Conservation (phyloP, 53 echinoderm and acorn worm species). For the Echinometra lucunter region DNA sequence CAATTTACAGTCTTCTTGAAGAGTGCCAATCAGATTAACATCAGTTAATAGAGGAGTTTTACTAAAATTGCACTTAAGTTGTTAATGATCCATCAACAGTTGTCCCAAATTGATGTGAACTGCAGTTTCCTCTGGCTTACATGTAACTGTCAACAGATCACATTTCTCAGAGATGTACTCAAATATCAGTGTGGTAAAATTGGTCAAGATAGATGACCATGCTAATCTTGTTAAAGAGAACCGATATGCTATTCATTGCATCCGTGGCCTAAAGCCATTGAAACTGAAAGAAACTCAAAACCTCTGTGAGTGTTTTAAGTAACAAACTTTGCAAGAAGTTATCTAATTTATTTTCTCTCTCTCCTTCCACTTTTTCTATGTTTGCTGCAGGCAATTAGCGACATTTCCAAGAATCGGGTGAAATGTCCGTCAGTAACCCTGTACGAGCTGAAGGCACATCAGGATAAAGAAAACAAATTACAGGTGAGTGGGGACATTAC, state of each 20-base stretch:
- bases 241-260: background rate
- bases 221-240: background rate
- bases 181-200: background rate
- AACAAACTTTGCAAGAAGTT: background rate
- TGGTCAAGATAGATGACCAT: background rate
- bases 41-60: no score
- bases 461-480: conserved; percentile 97
- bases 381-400: conserved; percentile 87
- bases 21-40: no score
- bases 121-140: background rate
- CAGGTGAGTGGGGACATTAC: conserved; percentile 72
- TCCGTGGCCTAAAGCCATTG: background rate
- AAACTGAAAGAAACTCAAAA: conserved; percentile 4
- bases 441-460: conserved; percentile 90
- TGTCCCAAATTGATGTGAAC: background rate
- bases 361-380: background rate
- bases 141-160: background rate
- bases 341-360: background rate
- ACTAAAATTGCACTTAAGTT: background rate
- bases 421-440: conserved; percentile 75
- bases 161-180: background rate
- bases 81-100: background rate
- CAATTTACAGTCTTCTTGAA: no score
- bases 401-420: conserved; percentile 83
- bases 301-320: conserved; percentile 2